Evolutionary conservation across 2,113 vertebrate species (phyloP), one percentile per base, ranked within the genome.

Genomic region (Pseudorhombus dupliciocellatus): DNA sequence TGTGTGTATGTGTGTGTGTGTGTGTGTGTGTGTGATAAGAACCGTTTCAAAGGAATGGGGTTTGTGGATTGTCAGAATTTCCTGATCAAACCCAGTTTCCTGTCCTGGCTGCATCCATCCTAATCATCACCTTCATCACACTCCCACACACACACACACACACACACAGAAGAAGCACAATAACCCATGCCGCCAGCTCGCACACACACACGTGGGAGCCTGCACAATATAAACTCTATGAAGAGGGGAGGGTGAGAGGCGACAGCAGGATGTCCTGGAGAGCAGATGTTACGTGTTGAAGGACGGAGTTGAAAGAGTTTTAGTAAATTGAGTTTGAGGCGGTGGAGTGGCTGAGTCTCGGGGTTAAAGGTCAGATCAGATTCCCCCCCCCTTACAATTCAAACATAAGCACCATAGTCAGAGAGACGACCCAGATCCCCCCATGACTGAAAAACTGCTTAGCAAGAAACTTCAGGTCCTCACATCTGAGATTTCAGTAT

Each of bases 151-250:
- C 34, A 9, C 14, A 42, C 40, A 42, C 40, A 42, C 40, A 42
- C 14, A 16, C 40, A 42, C 20, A 22, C 50, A 52, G 48, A 15
- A 50, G 48, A 50, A 50, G 48, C 42, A 46, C 42, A 46, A 46
- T 46, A 16, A 46, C 15, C 42, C 42, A 18, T 46, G 42, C 42
- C 5, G 42, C 34, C 42, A 46, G 73, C 66, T 73, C 44, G 70
- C 67, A 68, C 50, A 68, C 63, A 70, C 65, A 71, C 58, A 50
- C 54, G 55, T n/a, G 54, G 73, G 70, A 82, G 71, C 22, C 56
- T 60, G 84, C 79, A 81, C 81, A 87, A 65, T 59, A 74, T 55
- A 12, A 63, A 58, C 11, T 62, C 10, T 65, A 12, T 22, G 21
- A 44, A 24, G 30, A 16, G 21, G 31, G 34, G 31, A 4, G 8